These are phyloP conservation scores for Penaeus vannamei DNA, from an alignment of 1,140 invertebrate species.

Conservation along the genomic window DNA sequence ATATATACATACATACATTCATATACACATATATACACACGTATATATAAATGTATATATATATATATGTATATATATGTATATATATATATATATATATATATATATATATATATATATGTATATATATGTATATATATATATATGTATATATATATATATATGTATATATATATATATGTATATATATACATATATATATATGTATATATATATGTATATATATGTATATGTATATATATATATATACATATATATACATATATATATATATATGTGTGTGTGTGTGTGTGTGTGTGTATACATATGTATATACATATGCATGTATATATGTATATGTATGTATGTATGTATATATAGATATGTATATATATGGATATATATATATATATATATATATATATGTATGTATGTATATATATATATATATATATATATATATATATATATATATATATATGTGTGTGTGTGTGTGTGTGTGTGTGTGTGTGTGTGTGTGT, in stretches of 20 bases:
- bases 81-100: background rate
- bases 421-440: background rate
- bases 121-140: background rate
- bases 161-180: background rate
- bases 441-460: background rate
- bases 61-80: background rate
- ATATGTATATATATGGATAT: background rate
- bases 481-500: too few species aligned
- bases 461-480: background rate
- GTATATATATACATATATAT: background rate
- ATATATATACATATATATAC: conserved; percentile 10
- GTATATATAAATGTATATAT: background rate
- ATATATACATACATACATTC: background rate
- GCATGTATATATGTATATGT: background rate
- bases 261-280: background rate
- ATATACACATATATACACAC: background rate
- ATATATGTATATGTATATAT: conserved; percentile 13
- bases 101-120: conserved; percentile 16
- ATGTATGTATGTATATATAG: background rate
- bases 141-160: conserved; percentile 8
- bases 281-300: background rate
- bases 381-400: background rate
- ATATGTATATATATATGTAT: conserved; percentile 14
- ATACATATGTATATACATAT: background rate
- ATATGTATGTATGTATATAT: background rate